Percentiles rank a stretch among this genome's conserved stretches.
Conservation (phyloP, 2,113 vertebrate species). For the Notarius lentiginosus region DNA sequence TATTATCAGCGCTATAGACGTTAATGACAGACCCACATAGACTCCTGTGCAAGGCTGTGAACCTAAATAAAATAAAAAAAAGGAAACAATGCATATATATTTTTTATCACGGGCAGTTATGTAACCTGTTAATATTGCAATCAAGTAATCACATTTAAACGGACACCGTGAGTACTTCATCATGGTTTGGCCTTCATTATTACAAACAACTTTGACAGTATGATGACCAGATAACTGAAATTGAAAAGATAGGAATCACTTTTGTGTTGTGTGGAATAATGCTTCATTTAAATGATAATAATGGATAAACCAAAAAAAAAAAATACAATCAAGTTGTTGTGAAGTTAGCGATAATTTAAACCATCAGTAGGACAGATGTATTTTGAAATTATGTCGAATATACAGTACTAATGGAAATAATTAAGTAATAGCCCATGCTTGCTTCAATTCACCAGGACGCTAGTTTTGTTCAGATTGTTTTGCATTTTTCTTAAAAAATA, state of each 20-base stretch:
- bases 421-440: neutral
- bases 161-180: neutral
- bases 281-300: neutral
- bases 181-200: neutral
- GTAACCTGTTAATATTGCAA: neutral
- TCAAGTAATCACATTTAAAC: neutral
- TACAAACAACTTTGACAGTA: neutral
- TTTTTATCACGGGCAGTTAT: neutral
- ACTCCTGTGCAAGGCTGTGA: accelerated
- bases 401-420: neutral
- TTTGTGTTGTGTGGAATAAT: neutral
- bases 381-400: neutral
- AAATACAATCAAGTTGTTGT: neutral
- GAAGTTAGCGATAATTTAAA: neutral
- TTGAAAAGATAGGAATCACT: neutral
- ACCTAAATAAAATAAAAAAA: conserved; percentile 22
- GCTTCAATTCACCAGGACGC: neutral
- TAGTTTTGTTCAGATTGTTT: neutral
- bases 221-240: neutral
- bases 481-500: neutral
- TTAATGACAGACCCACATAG: conserved; percentile 10
- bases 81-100: neutral
- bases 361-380: neutral
- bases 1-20: conserved; percentile 58
- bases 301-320: neutral